These are phyloP conservation scores for Tychaedon coryphoeus DNA, from an alignment of 2,113 vertebrate species.

Conservation along the genomic window DNA sequence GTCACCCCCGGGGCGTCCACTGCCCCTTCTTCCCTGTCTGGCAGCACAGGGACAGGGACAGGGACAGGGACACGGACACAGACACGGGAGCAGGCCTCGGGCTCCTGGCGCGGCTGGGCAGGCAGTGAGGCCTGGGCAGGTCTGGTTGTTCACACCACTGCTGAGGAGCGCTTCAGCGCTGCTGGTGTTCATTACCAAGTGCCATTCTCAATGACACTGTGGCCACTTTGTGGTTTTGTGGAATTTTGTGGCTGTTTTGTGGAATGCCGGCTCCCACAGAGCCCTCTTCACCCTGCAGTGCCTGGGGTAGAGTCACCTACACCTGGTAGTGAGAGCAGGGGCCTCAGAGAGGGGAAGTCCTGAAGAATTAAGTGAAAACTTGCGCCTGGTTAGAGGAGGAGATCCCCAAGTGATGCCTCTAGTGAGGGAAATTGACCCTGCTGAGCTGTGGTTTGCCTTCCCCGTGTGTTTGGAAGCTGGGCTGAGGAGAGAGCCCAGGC, in stretches of 20 bases:
- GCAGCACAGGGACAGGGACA: rapidly evolving
- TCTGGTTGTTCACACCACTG: rapidly evolving
- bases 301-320: neutral
- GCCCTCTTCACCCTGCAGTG: neutral
- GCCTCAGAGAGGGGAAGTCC: neutral
- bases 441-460: neutral
- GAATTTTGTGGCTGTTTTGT: too few species aligned
- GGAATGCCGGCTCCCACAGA: neutral
- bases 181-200: rapidly evolving
- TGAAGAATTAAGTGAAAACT: neutral
- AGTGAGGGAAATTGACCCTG: rapidly evolving
- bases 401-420: rapidly evolving
- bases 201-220: rapidly evolving
- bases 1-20: rapidly evolving
- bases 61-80: neutral
- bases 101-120: rapidly evolving
- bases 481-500: neutral
- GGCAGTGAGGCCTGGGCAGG: rapidly evolving
- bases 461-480: rapidly evolving
- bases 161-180: rapidly evolving
- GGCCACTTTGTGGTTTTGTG: neutral
- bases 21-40: rapidly evolving
- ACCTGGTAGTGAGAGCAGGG: neutral
- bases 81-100: neutral
- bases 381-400: neutral